These are phyloP conservation scores for Dolichomitus sp. DNA, from an alignment of 2,888 invertebrate species.

Conservation along the genomic window DNA sequence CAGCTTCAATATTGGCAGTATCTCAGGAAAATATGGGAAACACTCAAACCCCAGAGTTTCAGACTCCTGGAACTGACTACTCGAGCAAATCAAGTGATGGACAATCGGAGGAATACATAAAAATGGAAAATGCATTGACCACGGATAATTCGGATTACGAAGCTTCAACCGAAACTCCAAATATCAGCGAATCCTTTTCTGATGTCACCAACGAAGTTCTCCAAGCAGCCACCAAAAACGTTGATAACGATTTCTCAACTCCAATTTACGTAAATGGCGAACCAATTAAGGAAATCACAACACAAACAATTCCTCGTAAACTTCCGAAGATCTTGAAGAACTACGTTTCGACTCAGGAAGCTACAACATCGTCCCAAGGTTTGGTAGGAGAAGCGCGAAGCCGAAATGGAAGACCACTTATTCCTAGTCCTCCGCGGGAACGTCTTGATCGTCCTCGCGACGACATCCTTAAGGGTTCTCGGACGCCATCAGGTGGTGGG, in stretches of 20 bases:
- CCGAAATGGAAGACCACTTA: not conserved
- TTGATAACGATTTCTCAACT: not conserved
- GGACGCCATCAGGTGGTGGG: not conserved
- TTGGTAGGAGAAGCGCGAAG: slow-evolving; percentile 9
- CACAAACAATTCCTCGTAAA: not conserved
- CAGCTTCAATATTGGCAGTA: not conserved
- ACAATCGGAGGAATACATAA: not conserved
- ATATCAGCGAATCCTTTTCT: not conserved
- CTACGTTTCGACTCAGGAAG: not conserved
- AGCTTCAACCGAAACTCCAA: not conserved
- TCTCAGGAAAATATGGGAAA: not conserved
- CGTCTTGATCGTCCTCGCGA: not conserved
- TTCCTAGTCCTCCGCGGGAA: not conserved
- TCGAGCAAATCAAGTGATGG: not conserved
- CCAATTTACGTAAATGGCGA: not conserved
- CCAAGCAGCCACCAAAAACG: not conserved
- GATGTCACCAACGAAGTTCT: not conserved
- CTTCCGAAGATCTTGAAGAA: not conserved
- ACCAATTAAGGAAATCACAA: not conserved
- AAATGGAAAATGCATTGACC: not conserved
- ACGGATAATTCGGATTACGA: not conserved
- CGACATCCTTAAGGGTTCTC: slow-evolving; percentile 24
- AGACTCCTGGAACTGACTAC: not conserved
- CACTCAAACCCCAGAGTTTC: not conserved
- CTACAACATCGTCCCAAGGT: not conserved